These are phyloP conservation scores for Panthera tigris DNA, from an alignment of 2,113 vertebrate genomes.

Conservation along the genomic window DNA sequence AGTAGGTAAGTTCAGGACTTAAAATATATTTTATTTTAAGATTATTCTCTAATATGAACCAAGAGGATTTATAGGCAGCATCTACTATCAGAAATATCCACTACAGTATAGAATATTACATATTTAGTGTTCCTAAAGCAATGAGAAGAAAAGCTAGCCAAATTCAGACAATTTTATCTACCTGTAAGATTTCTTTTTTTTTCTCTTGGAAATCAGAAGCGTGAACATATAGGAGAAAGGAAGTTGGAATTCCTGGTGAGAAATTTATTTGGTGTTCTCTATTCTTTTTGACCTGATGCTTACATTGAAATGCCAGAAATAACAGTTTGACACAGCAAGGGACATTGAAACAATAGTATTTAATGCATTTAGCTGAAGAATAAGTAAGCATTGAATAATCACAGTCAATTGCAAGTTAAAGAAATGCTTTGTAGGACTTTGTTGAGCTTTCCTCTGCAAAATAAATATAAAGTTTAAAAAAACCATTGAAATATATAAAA, in stretches of 20 bases:
- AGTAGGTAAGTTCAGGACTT: constrained; percentile 17
- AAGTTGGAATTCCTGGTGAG: constrained; percentile 67
- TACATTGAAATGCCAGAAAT: constrained; percentile 69
- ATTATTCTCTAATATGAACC: constrained; percentile 55
- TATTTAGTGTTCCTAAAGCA: not conserved
- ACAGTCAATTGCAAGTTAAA: constrained; percentile 27
- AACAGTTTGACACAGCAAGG: constrained; percentile 70
- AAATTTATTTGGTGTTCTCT: constrained; percentile 71
- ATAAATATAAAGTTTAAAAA: not conserved
- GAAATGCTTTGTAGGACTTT: constrained; percentile 4
- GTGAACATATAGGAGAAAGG: constrained; percentile 47
- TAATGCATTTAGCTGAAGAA: constrained; percentile 42
- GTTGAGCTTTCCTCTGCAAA: constrained; percentile 23
- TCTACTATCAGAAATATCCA: not conserved
- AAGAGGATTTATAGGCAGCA: constrained; percentile 28
- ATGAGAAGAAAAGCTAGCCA: constrained; percentile 15
- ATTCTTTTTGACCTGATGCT: constrained; percentile 60
- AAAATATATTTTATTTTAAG: constrained; percentile 47
- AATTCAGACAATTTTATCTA: not conserved
- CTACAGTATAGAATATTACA: not conserved
- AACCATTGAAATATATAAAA: not conserved
- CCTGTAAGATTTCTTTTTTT: constrained; percentile 35
- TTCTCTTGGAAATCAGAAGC: constrained; percentile 45
- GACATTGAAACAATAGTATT: constrained; percentile 59
- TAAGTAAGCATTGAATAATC: constrained; percentile 43